A percentile compares a stretch with the other conserved stretches of the same genome.
These are phyloP conservation scores for Bicyclus anynana DNA, from an alignment of 1,140 invertebrate species.

Conservation along the genomic window DNA sequence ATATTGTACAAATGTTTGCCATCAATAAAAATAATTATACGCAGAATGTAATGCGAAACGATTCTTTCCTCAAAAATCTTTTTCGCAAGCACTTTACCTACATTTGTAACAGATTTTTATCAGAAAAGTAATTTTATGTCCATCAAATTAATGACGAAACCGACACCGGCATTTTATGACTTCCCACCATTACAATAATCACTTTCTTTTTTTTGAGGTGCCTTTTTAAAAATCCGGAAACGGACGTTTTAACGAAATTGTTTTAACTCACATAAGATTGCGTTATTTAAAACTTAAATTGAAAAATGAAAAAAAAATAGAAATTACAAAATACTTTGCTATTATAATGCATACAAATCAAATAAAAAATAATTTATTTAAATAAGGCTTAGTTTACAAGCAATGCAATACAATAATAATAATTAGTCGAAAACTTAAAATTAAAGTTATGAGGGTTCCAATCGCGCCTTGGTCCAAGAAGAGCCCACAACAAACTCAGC, in stretches of 20 bases:
- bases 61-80: neutral
- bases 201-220: slow-evolving; percentile 43
- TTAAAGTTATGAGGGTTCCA: no score
- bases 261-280: neutral
- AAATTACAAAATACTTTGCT: no score
- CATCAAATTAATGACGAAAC: slow-evolving; percentile 62
- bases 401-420: no score
- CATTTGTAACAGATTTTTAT: slow-evolving; percentile 42
- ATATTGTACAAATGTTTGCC: neutral
- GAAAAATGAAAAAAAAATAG: no score
- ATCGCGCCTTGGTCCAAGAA: no score
- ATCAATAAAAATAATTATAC: slow-evolving; percentile 7
- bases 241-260: neutral
- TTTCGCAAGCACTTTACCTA: slow-evolving; percentile 24
- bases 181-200: slow-evolving; percentile 69
- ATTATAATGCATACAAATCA: no score
- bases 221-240: slow-evolving; percentile 28
- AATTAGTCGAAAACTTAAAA: no score
- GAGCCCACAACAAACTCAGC: no score
- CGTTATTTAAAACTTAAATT: no score
- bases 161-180: slow-evolving; percentile 55
- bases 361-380: no score
- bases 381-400: no score
- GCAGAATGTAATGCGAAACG: neutral
- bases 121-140: slow-evolving; percentile 53